These are phyloP conservation scores for Callinectes sapidus DNA, from an alignment of 2,888 invertebrate species.

Conservation along the genomic window DNA sequence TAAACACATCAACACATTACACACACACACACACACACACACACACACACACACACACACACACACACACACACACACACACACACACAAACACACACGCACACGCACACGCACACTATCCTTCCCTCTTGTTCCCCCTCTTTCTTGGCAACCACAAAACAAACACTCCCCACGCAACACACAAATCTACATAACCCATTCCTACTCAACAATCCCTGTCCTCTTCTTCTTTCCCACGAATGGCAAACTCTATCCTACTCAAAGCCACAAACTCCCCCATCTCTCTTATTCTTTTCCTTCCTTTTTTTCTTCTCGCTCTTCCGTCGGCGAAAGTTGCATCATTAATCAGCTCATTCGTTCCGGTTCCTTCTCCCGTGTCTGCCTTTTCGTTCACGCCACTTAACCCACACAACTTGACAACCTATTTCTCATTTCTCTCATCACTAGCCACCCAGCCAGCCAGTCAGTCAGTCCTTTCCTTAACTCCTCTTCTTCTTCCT, in stretches of 20 bases:
- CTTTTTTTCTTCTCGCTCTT: neutral
- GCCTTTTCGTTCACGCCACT: constrained; percentile 11
- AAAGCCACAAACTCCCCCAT: neutral
- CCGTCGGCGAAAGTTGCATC: neutral
- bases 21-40: neutral
- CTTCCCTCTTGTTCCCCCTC: neutral
- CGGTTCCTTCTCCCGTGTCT: neutral
- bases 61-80: neutral
- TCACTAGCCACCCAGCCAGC: neutral
- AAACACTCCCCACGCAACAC: neutral
- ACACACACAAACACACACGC: no score
- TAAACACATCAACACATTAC: neutral
- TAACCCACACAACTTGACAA: neutral
- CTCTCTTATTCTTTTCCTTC: neutral
- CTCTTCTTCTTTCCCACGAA: neutral
- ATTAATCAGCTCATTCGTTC: constrained; percentile 17
- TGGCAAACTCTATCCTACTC: neutral
- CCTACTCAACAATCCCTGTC: neutral
- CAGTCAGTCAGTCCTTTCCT: no score
- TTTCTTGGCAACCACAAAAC: no score
- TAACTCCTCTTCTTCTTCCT: neutral
- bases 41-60: neutral
- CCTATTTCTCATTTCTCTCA: constrained; percentile 15
- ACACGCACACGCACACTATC: no score
- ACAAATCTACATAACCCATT: neutral